Base-by-base conservation (phyloP, 2,888 invertebrate species). In the Folsomia candida region DNA sequence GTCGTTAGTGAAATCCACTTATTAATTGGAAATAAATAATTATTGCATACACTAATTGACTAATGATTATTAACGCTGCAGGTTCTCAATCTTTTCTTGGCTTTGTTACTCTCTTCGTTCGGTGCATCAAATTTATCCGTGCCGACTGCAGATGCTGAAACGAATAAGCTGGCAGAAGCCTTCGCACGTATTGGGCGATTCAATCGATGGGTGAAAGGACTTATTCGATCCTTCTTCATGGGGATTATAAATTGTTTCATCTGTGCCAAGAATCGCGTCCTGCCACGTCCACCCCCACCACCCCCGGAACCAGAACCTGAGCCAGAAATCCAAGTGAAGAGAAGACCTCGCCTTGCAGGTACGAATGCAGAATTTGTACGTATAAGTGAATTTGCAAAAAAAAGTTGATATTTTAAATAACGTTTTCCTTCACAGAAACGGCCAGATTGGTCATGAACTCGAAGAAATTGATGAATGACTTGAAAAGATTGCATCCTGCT, bases 51-150 rank as follows among this genome's bases (percentile, higher is more conserved):
- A 14, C 9, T 47, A 47, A 11, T 60, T 20, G 27, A 60, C 9
- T 6, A 6, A 60, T 26, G 24, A 20, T 2, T 20, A 28, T 62
- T 28, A 26, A 27, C 6, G 6, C 72, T 76, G 9, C 85, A 97
- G 96, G 96, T 98, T 82, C 90, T 98, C 83, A 98, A 97, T 86
- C 93, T 98, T 84, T 98, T 98, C 91, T 93, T 98, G 88, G 98
- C 97, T 86, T 90, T 97, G 91, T 91, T 98, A 87, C 92, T 98
- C 89, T 93, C 93, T 86, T 97, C 97, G 85, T 98, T 98, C 84
- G 97, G 97, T 83, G 95, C 96, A 80, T 96, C 97, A 78, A 97
- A 93, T 86, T 87, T 97, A 82, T 94, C 94, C 78, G 37, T 67
- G 3, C 28, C 70, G 0, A 51, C 51, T 2, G 65, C 65, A 18